A percentile compares a stretch with the other conserved stretches of the same genome.
These are phyloP conservation scores for Xylota sylvarum DNA, from an alignment of 2,888 invertebrate species.

Conservation along the genomic window DNA sequence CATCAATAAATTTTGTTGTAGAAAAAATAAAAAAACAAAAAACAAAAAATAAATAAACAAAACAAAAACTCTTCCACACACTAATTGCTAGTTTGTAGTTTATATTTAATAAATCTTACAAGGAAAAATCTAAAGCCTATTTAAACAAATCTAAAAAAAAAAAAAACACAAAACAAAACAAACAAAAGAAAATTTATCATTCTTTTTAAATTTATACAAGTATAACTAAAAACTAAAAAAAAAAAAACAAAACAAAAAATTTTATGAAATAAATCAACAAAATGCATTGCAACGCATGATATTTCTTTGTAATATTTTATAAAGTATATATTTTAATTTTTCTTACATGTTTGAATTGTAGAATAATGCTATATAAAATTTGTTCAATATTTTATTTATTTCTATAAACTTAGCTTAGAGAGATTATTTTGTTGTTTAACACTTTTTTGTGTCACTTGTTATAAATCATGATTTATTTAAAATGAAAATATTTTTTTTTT, in stretches of 20 bases:
- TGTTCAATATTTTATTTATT: slow-evolving; percentile 23
- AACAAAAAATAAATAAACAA: not conserved
- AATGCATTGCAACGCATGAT: slow-evolving; percentile 73
- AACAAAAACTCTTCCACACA: not conserved
- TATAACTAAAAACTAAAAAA: not conserved
- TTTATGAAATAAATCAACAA: slow-evolving; percentile 18
- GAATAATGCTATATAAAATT: slow-evolving; percentile 45
- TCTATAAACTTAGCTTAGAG: slow-evolving; percentile 45
- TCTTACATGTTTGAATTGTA: slow-evolving; percentile 43
- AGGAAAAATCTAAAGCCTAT: not conserved
- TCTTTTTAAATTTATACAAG: not conserved
- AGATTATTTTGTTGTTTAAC: slow-evolving; percentile 28
- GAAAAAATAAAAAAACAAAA: not conserved
- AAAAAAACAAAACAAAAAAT: too few relatives aligned
- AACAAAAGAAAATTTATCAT: slow-evolving; percentile 7
- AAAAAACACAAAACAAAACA: too few relatives aligned
- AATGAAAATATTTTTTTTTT: not conserved
- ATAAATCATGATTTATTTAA: not conserved
- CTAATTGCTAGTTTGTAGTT: not conserved
- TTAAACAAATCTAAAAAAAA: too few relatives aligned
- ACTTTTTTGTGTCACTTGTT: not conserved
- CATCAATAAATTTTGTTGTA: not conserved
- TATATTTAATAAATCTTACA: slow-evolving; percentile 3
- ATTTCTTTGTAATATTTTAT: slow-evolving; percentile 44
- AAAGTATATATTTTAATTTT: slow-evolving; percentile 15